These are phyloP conservation scores for Campylorhamphus procurvoides DNA, from an alignment of 2,113 vertebrate genomes.

Conservation along the genomic window DNA sequence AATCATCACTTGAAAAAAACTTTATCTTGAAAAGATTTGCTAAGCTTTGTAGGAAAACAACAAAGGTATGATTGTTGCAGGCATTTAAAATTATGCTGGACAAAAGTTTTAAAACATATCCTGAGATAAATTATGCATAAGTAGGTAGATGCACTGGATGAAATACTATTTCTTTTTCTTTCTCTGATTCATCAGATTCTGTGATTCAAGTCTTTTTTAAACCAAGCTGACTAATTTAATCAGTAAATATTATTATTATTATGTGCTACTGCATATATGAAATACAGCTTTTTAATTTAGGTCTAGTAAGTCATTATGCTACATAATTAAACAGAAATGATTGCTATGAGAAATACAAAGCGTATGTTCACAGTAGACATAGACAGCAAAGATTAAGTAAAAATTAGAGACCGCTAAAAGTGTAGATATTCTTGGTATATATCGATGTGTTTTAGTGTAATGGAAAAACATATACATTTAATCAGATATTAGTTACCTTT, in stretches of 20 bases:
- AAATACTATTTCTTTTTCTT: constrained; percentile 1
- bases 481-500: constrained; percentile 48
- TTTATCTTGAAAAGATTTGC: background rate
- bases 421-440: constrained; percentile 27
- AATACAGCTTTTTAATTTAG: constrained; percentile 40
- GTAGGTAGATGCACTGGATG: background rate
- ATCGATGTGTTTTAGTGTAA: constrained; percentile 14
- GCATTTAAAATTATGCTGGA: background rate
- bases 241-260: constrained; percentile 18
- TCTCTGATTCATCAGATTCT: background rate
- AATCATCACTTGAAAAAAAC: background rate
- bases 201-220: background rate
- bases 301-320: constrained; percentile 36
- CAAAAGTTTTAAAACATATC: background rate
- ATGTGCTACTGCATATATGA: constrained; percentile 7
- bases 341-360: constrained; percentile 62
- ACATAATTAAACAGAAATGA: constrained; percentile 61
- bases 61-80: background rate
- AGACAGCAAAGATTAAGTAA: constrained; percentile 53
- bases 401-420: constrained; percentile 49
- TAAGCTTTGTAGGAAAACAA: background rate
- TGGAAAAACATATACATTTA: background rate
- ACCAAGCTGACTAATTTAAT: constrained; percentile 30
- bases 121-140: constrained; percentile 4
- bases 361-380: constrained; percentile 27